phyloP scores from a whole-genome alignment of 2,888 invertebrate species.

The Molanna angustata region DNA sequence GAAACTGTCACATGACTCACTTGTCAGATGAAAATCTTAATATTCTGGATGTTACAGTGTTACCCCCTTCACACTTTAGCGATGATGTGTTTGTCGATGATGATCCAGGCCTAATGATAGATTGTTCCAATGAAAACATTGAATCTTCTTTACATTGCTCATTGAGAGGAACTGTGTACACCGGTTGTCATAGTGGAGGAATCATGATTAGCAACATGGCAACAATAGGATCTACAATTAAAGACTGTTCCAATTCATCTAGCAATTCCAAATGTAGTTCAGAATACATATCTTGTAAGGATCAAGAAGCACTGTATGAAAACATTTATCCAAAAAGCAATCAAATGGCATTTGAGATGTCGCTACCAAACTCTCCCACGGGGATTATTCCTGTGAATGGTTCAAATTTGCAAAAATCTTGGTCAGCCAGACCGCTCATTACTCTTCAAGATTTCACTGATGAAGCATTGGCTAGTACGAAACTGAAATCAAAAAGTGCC shows the following conservation, averaged over 20 bases:
- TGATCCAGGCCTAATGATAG: slow-evolving; percentile 30
- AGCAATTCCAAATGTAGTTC: slow-evolving; percentile 14
- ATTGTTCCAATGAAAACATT: slow-evolving; percentile 17
- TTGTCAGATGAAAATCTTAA: slow-evolving; percentile 27
- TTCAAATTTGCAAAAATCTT: slow-evolving; percentile 26
- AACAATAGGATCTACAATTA: slow-evolving; percentile 15
- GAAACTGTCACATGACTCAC: slow-evolving; percentile 22
- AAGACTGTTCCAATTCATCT: slow-evolving; percentile 17
- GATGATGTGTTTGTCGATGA: slow-evolving; percentile 31
- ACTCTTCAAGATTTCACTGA: slow-evolving; percentile 25
- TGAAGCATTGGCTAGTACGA: slow-evolving; percentile 15
- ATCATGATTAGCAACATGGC: slow-evolving; percentile 31
- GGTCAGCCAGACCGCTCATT: slow-evolving; percentile 28
- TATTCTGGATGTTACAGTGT: slow-evolving; percentile 26
- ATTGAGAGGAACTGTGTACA: slow-evolving; percentile 26
- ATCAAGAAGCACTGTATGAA: slow-evolving; percentile 29
- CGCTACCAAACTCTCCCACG: slow-evolving; percentile 28
- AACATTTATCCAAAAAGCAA: slow-evolving; percentile 27
- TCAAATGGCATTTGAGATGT: slow-evolving; percentile 29
- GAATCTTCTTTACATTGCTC: slow-evolving; percentile 15
- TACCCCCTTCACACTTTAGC: slow-evolving; percentile 32
- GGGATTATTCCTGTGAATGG: neutral
- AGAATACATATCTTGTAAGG: slow-evolving; percentile 18
- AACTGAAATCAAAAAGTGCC: slow-evolving; percentile 44
- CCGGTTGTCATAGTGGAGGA: slow-evolving; percentile 30